A percentile compares a stretch with the other conserved stretches of the same genome.
Conservation (phyloP, 1,140 invertebrate genomes). For the Daktulosphaira vitifoliae region DNA sequence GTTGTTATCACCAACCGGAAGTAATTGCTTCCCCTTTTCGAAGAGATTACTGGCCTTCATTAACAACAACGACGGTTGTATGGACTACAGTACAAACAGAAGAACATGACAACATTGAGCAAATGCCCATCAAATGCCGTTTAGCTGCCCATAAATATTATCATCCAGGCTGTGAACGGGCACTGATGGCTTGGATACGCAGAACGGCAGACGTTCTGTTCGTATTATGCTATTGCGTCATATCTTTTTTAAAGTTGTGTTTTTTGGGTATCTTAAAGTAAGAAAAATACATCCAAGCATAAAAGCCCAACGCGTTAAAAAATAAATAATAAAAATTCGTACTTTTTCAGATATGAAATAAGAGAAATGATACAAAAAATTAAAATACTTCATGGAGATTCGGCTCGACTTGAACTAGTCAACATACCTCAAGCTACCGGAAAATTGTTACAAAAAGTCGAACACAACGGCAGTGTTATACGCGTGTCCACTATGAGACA, state of each 20-base stretch:
- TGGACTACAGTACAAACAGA: slow-evolving; percentile 35
- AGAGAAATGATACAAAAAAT: slow-evolving; percentile 88
- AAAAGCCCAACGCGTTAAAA: background rate
- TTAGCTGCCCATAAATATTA: slow-evolving; percentile 40
- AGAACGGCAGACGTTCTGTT: slow-evolving; percentile 70
- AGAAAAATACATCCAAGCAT: slow-evolving; percentile 35
- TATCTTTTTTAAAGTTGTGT: slow-evolving; percentile 80
- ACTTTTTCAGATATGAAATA: slow-evolving; percentile 58
- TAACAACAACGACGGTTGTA: slow-evolving; percentile 41
- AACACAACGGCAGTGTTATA: slow-evolving; percentile 38
- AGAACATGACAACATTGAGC: slow-evolving; percentile 24
- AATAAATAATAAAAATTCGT: background rate
- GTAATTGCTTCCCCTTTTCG: slow-evolving; percentile 3
- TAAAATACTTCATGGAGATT: slow-evolving; percentile 49
- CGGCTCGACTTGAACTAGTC: slow-evolving; percentile 35
- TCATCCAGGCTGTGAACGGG: slow-evolving; percentile 57
- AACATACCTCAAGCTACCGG: slow-evolving; percentile 25
- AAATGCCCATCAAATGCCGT: slow-evolving; percentile 39
- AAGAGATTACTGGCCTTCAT: slow-evolving; percentile 4
- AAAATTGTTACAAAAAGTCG: slow-evolving; percentile 30
- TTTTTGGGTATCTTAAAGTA: slow-evolving; percentile 72
- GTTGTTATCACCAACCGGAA: slow-evolving; percentile 34
- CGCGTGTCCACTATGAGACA: slow-evolving; percentile 30
- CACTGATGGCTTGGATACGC: slow-evolving; percentile 63
- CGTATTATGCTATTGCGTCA: slow-evolving; percentile 79